These are phyloP conservation scores for Lathamus discolor DNA, from an alignment of 2,113 vertebrate species.

Conservation along the genomic window DNA sequence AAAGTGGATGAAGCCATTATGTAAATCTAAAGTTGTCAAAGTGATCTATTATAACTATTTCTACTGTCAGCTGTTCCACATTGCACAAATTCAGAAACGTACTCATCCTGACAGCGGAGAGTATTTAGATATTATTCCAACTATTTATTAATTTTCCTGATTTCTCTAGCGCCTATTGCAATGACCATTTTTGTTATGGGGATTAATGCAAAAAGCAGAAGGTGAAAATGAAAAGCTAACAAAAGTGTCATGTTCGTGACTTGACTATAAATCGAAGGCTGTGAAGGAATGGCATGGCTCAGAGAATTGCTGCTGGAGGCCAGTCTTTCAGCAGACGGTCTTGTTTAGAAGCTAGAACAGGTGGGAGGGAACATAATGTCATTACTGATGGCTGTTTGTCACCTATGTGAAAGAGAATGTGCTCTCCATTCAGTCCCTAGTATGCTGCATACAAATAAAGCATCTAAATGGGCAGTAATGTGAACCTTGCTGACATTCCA, in stretches of 20 bases:
- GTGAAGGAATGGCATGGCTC: neutral
- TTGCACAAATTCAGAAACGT: neutral
- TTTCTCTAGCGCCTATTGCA: neutral
- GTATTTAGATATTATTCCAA: neutral
- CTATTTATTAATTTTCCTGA: conserved; percentile 21
- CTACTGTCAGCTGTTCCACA: conserved; percentile 47
- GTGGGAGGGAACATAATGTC: neutral
- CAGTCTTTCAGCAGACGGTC: neutral
- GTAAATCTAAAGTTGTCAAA: conserved; percentile 58
- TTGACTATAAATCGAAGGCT: neutral
- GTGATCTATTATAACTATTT: conserved; percentile 59
- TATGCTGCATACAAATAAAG: neutral
- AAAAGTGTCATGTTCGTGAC: neutral
- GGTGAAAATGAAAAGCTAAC: conserved; percentile 18
- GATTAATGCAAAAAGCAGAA: neutral
- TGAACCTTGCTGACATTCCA: neutral
- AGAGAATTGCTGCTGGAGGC: conserved; percentile 9
- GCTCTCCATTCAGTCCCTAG: neutral
- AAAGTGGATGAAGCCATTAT: conserved; percentile 45
- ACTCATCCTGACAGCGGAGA: neutral
- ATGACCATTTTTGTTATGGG: neutral
- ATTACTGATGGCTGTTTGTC: neutral
- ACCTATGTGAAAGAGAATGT: neutral
- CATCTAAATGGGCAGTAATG: neutral
- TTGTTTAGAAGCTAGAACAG: conserved; percentile 12